Base-by-base conservation (phyloP, 2,797 vertebrate genomes). In the Peromyscus attwateri region DNA sequence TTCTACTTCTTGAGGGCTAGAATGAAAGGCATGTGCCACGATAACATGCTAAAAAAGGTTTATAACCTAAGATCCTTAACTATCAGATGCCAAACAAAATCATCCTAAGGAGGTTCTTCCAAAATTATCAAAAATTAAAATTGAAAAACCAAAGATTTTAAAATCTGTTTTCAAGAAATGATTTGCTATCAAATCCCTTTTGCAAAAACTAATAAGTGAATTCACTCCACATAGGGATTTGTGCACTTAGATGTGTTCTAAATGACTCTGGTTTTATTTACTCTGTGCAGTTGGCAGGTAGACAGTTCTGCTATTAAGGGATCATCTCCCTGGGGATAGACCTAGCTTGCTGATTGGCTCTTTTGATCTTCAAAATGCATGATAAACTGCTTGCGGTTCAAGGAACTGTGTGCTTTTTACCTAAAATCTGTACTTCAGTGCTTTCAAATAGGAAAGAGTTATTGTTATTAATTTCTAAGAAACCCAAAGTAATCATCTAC, bases 341-440 rank as follows among this genome's bases (percentile, higher is more conserved):
- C 19, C 90, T 80, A 19, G 31, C 64, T 92, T 92, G 25, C 68
- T 89, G 90, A 85, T 34, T 85, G n/a, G 68, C 12, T 88, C 81
- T 64, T 88, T 73, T 89, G 31, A 68, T 89, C 52, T 95, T 89
- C 52, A 23, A 88, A 97, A 62, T 52, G 60, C 55, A 66, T 91
- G 64, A 75, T 13, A 49, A 96, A 95, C 52, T 94, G 17, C 14
- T 94, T 68, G 49, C 29, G n/a, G 73, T 37, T 89, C 71, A 95
- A 91, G 57, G 68, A 60, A 21, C 57, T 91, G 49, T 43, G 66
- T 49, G 9, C 21, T 76, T 37, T 77, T 94, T 90, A 93, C 62
- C 85, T 90, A 62, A 97, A 96, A 95, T 62, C 73, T 96, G 27
- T 52, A 88, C 43, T 96, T 91, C 1, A 8, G 62, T 87, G 73